Evolutionary conservation across 2,888 invertebrate genomes (phyloP).

Genomic region (Stenolophus ochropezus): DNA sequence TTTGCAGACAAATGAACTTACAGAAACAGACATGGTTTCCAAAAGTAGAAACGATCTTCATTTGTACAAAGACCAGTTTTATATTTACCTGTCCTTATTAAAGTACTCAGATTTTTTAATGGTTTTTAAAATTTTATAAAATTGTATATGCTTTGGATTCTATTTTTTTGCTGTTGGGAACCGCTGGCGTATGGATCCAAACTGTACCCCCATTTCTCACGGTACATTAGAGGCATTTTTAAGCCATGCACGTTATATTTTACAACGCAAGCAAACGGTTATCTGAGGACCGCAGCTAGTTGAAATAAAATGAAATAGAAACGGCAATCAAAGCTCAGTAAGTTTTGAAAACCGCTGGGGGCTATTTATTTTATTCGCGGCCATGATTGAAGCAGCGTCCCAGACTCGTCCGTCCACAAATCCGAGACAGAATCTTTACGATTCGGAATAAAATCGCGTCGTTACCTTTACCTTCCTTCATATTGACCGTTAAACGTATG

Average conservation of each 20-base stretch:
- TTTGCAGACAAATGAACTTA: no score
- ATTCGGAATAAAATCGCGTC: slow-evolving; percentile 52
- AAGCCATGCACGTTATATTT: slow-evolving; percentile 2
- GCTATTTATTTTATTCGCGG: slow-evolving; percentile 51
- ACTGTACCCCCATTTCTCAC: neutral
- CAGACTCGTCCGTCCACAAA: slow-evolving; percentile 38
- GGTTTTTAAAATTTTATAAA: no score
- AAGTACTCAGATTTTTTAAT: no score
- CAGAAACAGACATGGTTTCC: no score
- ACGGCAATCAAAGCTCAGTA: neutral
- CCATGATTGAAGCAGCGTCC: slow-evolving; percentile 44
- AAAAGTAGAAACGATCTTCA: no score
- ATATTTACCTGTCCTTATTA: no score
- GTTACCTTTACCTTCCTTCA: slow-evolving; percentile 56
- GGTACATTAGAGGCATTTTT: neutral
- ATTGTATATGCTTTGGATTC: no score
- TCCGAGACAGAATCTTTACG: slow-evolving; percentile 57
- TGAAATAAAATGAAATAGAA: slow-evolving; percentile 19
- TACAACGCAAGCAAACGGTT: neutral
- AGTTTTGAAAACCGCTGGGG: slow-evolving; percentile 28
- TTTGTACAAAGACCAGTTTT: no score
- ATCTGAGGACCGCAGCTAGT: neutral
- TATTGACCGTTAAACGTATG: slow-evolving; percentile 54
- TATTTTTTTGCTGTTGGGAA: no score
- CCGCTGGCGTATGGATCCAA: no score